Percentiles rank a stretch among this genome's conserved stretches.
Conservation (phyloP, 1,140 invertebrate genomes). For the Drosophila grimshawi region DNA sequence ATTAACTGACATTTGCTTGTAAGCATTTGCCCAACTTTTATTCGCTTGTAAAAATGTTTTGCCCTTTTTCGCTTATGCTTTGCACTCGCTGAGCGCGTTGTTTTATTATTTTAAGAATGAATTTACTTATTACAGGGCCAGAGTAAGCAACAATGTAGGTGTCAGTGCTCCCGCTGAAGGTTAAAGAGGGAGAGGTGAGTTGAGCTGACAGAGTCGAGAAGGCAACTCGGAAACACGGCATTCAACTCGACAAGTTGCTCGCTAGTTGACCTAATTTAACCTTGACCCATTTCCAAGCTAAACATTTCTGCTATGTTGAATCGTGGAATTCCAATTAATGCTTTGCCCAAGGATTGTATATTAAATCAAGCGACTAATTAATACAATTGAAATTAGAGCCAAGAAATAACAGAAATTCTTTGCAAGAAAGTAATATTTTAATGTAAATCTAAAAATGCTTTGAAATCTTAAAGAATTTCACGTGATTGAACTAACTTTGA, state of each 20-base stretch:
- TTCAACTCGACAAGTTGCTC: conserved; percentile 68
- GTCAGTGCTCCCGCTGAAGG: conserved; percentile 68
- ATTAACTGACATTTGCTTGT: background rate
- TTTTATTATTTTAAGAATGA: conserved; percentile 44
- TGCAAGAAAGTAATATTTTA: background rate
- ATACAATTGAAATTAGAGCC: conserved; percentile 6
- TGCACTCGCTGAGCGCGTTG: background rate
- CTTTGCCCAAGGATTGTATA: conserved; percentile 14
- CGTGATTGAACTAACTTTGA: too few species aligned
- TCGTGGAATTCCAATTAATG: conserved; percentile 21
- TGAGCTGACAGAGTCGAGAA: conserved; percentile 1
- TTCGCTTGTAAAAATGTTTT: background rate
- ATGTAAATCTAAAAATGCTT: background rate
- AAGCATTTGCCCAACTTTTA: conserved; percentile 1
- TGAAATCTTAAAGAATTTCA: too few species aligned
- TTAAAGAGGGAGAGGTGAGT: conserved; percentile 3
- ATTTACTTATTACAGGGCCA: conserved; percentile 73
- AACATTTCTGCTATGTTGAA: conserved; percentile 1
- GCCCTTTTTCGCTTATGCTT: background rate
- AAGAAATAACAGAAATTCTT: background rate
- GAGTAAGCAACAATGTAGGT: conserved; percentile 62
- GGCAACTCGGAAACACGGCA: conserved; percentile 62
- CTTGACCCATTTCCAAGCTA: conserved; percentile 66
- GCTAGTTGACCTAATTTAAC: conserved; percentile 76
- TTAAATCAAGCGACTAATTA: conserved; percentile 27